phyloP scores from a whole-genome alignment of 2,888 invertebrate species.

The Chloromyia formosa region DNA sequence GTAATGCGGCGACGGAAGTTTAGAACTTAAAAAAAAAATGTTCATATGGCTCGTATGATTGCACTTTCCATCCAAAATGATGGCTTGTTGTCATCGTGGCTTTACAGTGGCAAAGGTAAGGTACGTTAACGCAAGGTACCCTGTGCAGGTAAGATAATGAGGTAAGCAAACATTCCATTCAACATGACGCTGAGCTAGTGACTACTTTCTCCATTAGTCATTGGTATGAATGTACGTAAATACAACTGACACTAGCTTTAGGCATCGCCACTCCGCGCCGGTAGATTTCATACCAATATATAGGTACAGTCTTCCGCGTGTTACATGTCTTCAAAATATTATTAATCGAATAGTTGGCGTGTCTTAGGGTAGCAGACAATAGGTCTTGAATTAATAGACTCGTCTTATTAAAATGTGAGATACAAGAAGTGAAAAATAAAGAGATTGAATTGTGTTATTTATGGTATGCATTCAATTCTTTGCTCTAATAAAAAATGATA shows the following conservation, averaged over 20 bases:
- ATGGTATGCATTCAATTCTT: no score
- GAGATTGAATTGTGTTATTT: no score
- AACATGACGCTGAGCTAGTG: neutral
- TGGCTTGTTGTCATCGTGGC: neutral
- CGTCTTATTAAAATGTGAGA: no score
- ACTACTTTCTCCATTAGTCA: slow-evolving; percentile 40
- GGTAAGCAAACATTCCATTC: slow-evolving; percentile 19
- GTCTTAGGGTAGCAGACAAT: no score
- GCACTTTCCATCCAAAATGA: slow-evolving; percentile 13
- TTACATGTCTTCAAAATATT: no score
- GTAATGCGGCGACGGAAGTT: neutral
- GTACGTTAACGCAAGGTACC: neutral
- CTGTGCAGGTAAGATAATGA: neutral
- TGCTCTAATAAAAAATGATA: no score
- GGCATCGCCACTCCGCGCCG: no score
- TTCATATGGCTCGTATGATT: neutral
- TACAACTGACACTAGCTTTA: neutral
- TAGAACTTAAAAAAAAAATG: neutral
- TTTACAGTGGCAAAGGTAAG: neutral
- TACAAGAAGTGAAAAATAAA: no score
- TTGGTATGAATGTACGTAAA: neutral
- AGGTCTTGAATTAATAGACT: no score
- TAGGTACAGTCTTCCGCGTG: no score
- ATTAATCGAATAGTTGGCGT: no score
- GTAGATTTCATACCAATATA: no score